Evolutionary conservation across 2,797 vertebrate species (phyloP), one percentile per base, ranked within the genome.

Genomic region (Lagorchestes hirsutus): DNA sequence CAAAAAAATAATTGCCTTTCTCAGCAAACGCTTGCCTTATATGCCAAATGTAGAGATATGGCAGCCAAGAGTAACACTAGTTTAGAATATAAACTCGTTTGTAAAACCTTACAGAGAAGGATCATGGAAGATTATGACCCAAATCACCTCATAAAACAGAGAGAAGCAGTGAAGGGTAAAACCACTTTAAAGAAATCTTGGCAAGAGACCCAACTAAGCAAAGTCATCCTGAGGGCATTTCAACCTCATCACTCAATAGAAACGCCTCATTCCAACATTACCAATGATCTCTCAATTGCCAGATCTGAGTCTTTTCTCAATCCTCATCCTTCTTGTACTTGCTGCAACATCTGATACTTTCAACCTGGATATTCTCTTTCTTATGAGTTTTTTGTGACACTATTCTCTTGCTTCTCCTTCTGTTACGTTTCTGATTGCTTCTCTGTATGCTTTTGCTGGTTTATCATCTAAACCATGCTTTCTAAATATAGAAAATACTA

Each of bases 151-250:
- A 82, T 82, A 82, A 82, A 82, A 46, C n/a, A 82, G 67, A 82
- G 67, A 82, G 67, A 82, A 82, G 67, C 67, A 82, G 67, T 82
- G 67, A 82, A 82, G 67, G 67, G 67, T 82, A 82, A 82, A 82
- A 46, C 67, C 67, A 82, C 67, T 82, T 82, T 24, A 82, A 82
- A 82, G 67, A 82, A 82, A 82, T 82, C n/a, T 82, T 82, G 67
- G 67, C 67, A 82, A 82, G 67, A 82, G 67, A 46, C 67, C n/a
- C n/a, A 82, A 40, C 67, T 82, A 82, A 82, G 40, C 67, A 46
- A 40, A 82, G 67, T 82, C 67, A 46, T 82, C 67, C n/a, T 82
- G 18, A 82, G 40, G 67, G 40, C 67, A 82, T 82, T 82, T 82
- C 22, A 82, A 46, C 67, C 67, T 82, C 67, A 82, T 82, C 67